Conservation (phyloP, 2,113 vertebrate species). For the Melanotaenia duboulayi region DNA sequence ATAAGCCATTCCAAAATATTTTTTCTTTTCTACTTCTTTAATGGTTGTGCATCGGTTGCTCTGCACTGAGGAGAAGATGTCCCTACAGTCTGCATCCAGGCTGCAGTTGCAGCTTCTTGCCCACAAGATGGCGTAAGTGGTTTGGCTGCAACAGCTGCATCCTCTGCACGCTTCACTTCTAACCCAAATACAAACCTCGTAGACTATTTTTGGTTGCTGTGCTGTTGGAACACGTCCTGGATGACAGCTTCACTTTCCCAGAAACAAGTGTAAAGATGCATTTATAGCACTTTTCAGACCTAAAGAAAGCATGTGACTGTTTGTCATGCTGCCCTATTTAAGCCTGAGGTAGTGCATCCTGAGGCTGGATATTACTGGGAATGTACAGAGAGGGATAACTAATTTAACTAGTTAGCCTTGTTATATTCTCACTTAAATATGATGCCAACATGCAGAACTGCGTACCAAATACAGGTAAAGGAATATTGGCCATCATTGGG, state of each 20-base stretch:
- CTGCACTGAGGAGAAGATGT: not conserved
- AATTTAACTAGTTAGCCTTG: too few species aligned
- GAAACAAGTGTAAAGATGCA: slow-evolving; percentile 12
- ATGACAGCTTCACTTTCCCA: slow-evolving; percentile 21
- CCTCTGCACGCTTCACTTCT: slow-evolving; percentile 35
- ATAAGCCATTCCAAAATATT: slow-evolving; percentile 4
- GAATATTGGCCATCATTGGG: too few species aligned
- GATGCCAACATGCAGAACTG: too few species aligned
- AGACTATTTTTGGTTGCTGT: slow-evolving; percentile 67
- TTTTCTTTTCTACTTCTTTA: not conserved
- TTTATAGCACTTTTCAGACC: slow-evolving; percentile 15
- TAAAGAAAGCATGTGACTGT: not conserved
- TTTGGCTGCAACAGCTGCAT: slow-evolving; percentile 15
- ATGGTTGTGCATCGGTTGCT: slow-evolving; percentile 2
- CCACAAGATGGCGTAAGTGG: slow-evolving; percentile 73
- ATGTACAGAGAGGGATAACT: too few species aligned
- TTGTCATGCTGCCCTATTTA: not conserved
- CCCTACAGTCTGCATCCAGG: not conserved
- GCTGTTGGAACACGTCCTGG: slow-evolving; percentile 41
- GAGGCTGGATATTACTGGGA: not conserved
- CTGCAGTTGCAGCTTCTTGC: slow-evolving; percentile 22
- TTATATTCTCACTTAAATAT: too few species aligned
- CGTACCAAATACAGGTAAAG: too few species aligned
- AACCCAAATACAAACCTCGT: slow-evolving; percentile 52
- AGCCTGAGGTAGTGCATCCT: not conserved